Evolutionary conservation across 2,113 vertebrate species (phyloP).

Genomic region (Vulpes lagopus): DNA sequence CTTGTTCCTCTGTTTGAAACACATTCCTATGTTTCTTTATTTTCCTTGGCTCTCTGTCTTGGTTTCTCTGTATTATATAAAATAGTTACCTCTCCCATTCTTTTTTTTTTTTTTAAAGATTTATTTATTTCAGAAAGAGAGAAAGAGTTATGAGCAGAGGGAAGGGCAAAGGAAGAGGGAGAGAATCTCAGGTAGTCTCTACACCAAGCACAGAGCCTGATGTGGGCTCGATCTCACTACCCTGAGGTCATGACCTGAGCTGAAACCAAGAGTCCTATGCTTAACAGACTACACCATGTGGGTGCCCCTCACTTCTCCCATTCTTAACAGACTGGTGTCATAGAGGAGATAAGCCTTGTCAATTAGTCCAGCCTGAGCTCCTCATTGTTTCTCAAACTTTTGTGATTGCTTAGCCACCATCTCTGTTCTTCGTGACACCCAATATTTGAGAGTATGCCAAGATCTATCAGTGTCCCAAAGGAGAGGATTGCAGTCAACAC

Average conservation of each 20-base stretch:
- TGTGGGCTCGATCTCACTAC: not conserved
- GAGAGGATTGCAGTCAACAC: not conserved
- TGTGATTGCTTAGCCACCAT: not conserved
- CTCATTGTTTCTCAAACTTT: not conserved
- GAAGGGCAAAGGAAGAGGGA: not conserved
- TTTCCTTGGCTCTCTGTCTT: conserved; percentile 23
- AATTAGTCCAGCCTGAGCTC: not conserved
- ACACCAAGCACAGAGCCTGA: not conserved
- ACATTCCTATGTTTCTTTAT: not conserved
- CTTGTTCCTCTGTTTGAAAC: not conserved
- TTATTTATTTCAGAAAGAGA: not conserved
- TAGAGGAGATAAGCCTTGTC: not conserved
- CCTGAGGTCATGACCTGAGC: not conserved
- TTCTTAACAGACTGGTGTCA: not conserved
- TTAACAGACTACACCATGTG: not conserved
- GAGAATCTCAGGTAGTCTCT: not conserved
- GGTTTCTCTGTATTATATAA: not conserved
- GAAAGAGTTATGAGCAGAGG: not conserved
- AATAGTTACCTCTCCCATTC: not conserved
- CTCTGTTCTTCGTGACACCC: not conserved
- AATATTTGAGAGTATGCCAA: not conserved
- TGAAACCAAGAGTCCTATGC: not conserved
- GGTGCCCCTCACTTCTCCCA: not conserved
- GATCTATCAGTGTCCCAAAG: not conserved
- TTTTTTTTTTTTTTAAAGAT: not conserved